phyloP scores from a whole-genome alignment of 2,113 vertebrate genomes.

The Lichenostomus cassidix region DNA sequence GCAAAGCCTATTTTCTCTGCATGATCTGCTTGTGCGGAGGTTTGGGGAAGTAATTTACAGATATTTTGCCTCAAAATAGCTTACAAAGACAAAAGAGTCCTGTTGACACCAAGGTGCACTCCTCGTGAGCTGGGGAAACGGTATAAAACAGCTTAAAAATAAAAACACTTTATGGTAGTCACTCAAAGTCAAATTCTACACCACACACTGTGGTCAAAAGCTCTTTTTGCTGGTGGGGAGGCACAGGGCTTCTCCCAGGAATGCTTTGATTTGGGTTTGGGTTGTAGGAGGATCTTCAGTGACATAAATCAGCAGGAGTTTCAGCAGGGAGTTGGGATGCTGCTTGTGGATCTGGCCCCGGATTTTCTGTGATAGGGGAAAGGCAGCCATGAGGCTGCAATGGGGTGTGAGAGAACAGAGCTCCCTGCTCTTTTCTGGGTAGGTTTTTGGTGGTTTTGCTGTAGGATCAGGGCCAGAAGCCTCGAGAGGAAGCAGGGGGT shows the following conservation, averaged over 20 bases:
- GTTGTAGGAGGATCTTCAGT: background rate
- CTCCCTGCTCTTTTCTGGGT: rapidly evolving
- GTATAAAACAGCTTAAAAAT: conserved; percentile 74
- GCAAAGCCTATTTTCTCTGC: conserved; percentile 83
- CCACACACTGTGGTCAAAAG: background rate
- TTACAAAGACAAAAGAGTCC: conserved; percentile 80
- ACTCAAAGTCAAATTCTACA: conserved; percentile 65
- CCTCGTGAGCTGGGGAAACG: conserved; percentile 49
- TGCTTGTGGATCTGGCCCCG: background rate
- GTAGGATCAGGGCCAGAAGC: background rate
- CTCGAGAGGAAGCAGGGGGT: rapidly evolving
- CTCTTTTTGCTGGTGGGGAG: background rate
- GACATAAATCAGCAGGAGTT: background rate
- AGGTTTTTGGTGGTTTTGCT: background rate
- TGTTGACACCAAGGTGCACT: conserved; percentile 73
- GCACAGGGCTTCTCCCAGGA: background rate
- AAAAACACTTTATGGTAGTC: conserved; percentile 62
- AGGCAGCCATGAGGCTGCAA: background rate
- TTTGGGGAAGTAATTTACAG: conserved; percentile 81
- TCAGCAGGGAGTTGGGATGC: background rate
- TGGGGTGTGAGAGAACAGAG: background rate
- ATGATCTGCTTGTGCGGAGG: conserved; percentile 76
- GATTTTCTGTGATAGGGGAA: rapidly evolving
- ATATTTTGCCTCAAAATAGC: conserved; percentile 79
- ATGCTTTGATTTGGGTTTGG: background rate